A percentile compares a stretch with the other conserved stretches of the same genome.
Evolutionary conservation across 2,113 vertebrate species (phyloP).

Genomic region (Grallaria varia): DNA sequence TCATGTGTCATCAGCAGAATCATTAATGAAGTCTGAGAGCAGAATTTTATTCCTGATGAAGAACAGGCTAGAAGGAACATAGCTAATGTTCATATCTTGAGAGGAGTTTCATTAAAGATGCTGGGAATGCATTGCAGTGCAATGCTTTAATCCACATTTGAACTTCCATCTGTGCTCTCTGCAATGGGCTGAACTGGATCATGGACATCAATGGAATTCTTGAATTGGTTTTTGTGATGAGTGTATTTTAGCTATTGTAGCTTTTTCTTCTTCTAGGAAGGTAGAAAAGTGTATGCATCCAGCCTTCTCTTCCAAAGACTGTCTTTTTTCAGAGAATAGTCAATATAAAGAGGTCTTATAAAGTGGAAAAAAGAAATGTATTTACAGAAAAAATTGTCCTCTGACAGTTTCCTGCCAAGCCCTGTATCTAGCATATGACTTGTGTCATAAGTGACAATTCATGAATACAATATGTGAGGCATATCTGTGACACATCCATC

Average conservation of each 20-base stretch:
- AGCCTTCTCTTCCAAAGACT: background rate
- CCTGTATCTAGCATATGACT: background rate
- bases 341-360: background rate
- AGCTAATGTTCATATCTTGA: background rate
- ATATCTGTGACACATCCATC: background rate
- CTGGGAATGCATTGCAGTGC: background rate
- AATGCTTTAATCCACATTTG: background rate
- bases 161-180: background rate
- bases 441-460: background rate
- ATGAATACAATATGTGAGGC: background rate
- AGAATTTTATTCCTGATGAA: slow-evolving; percentile 30
- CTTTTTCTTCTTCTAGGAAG: background rate
- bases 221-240: background rate
- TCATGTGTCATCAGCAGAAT: background rate
- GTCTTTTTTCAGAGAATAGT: background rate
- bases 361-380: background rate
- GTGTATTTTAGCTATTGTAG: background rate
- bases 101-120: background rate
- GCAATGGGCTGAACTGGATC: background rate
- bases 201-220: background rate
- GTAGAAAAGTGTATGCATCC: background rate
- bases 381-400: background rate
- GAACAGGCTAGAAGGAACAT: background rate
- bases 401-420: background rate
- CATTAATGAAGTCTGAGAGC: slow-evolving; percentile 10